Evolutionary conservation across 2,888 invertebrate genomes (phyloP).

Genomic region (Limnephilus auricula): DNA sequence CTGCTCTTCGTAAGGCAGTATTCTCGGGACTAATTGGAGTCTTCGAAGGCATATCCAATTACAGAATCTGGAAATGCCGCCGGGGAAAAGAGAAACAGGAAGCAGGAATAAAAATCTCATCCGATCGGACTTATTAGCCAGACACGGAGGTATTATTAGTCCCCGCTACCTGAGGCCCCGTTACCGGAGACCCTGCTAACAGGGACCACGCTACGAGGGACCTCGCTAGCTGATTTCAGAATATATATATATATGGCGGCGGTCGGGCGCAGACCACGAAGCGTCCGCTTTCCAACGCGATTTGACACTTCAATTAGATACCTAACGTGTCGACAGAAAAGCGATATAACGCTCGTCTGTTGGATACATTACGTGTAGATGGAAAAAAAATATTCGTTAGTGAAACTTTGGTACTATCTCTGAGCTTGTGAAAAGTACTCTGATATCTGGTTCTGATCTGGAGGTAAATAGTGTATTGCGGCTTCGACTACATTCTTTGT

Average conservation of each 20-base stretch:
- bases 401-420: background rate
- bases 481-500: background rate
- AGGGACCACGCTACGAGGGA: too few relatives aligned
- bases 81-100: slow-evolving; percentile 33
- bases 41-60: slow-evolving; percentile 45
- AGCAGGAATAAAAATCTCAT: slow-evolving; percentile 21
- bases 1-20: background rate
- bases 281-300: slow-evolving; percentile 29
- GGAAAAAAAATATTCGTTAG: background rate
- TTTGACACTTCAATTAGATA: slow-evolving; percentile 43
- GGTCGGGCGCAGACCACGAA: background rate
- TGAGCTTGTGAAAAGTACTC: background rate
- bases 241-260: background rate
- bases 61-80: slow-evolving; percentile 36
- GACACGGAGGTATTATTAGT: slow-evolving; percentile 42
- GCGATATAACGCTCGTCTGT: background rate
- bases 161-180: slow-evolving; percentile 20
- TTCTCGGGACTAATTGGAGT: background rate
- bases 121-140: slow-evolving; percentile 49
- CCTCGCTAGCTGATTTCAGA: background rate
- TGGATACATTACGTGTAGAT: background rate
- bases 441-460: background rate
- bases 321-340: background rate
- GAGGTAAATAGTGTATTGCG: background rate
- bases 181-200: background rate